Evolutionary conservation across 2,113 vertebrate species (phyloP).

Genomic region (Hippocampus guttulatus): DNA sequence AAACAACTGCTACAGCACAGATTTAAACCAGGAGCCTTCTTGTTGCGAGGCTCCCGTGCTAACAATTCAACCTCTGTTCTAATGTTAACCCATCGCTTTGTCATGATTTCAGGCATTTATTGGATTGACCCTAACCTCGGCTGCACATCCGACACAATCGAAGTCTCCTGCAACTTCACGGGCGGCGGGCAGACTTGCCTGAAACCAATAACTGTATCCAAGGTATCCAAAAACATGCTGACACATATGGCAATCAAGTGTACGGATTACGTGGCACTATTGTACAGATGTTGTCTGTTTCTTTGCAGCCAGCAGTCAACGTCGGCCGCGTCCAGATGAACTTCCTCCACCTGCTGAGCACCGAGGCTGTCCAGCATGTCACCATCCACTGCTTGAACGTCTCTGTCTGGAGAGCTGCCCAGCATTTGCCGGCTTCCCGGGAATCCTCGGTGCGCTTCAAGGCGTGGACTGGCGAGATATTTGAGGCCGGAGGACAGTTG

Average conservation of each 20-base stretch:
- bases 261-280: not conserved
- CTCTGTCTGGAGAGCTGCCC: constrained; percentile 77
- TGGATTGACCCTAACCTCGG: constrained; percentile 97
- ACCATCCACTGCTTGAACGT: constrained; percentile 91
- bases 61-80: constrained; percentile 1
- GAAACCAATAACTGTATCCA: constrained; percentile 85
- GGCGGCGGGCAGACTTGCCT: constrained; percentile 90
- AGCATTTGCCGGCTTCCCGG: constrained; percentile 47
- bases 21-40: not conserved
- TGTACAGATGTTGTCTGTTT: not conserved
- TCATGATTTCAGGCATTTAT: constrained; percentile 79
- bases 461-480: constrained; percentile 86
- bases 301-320: constrained; percentile 78
- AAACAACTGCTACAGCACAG: too few species aligned
- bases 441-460: constrained; percentile 77
- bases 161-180: constrained; percentile 93
- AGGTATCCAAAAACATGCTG: constrained; percentile 69
- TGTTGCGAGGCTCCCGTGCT: not conserved
- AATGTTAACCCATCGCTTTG: not conserved
- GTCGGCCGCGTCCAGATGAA: constrained; percentile 91
- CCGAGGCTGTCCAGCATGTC: constrained; percentile 89
- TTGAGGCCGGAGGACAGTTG: constrained; percentile 78
- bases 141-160: constrained; percentile 89
- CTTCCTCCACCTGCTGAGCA: constrained; percentile 93
- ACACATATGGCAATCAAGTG: not conserved